A percentile compares a stretch with the other conserved stretches of the same genome.
Conservation (phyloP, 2,888 invertebrate species). For the Agrotis ipsilon region DNA sequence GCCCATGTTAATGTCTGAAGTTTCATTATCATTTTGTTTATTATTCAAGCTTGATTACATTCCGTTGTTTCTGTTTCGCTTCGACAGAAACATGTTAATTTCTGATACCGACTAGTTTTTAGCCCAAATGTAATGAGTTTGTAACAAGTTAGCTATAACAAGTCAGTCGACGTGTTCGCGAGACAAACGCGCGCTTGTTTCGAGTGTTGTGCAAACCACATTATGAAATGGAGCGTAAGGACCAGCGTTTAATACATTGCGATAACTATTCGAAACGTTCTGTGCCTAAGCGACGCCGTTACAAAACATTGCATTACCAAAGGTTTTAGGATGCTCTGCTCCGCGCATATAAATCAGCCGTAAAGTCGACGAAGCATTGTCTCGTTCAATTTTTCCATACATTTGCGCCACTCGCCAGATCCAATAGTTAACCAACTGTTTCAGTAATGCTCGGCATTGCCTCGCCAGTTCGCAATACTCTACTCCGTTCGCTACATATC, state of each 20-base stretch:
- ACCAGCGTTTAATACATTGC: conserved; percentile 78
- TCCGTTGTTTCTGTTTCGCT: conserved; percentile 41
- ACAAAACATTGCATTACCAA: conserved; percentile 83
- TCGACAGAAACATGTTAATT: conserved; percentile 27
- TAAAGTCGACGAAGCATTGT: conserved; percentile 70
- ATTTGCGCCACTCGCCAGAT: conserved; percentile 82
- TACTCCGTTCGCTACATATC: conserved; percentile 84
- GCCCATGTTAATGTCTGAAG: conserved; percentile 31
- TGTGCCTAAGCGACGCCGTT: conserved; percentile 76
- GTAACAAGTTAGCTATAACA: conserved; percentile 43
- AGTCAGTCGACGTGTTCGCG: conserved; percentile 68
- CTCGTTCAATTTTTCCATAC: conserved; percentile 80
- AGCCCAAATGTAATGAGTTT: conserved; percentile 14
- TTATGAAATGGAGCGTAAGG: conserved; percentile 88
- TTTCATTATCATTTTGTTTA: conserved; percentile 53
- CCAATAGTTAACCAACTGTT: conserved; percentile 86
- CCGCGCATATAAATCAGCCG: conserved; percentile 78
- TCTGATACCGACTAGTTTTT: conserved; percentile 25
- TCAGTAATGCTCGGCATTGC: conserved; percentile 81
- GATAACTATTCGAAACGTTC: conserved; percentile 78
- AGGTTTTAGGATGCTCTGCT: conserved; percentile 69
- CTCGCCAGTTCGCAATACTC: conserved; percentile 82
- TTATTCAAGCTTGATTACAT: conserved; percentile 47
- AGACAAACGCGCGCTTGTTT: conserved; percentile 80
- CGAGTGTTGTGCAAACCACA: conserved; percentile 80